Base-by-base conservation (phyloP, 2,888 invertebrate species). In the Pristionchus entomophagus region DNA sequence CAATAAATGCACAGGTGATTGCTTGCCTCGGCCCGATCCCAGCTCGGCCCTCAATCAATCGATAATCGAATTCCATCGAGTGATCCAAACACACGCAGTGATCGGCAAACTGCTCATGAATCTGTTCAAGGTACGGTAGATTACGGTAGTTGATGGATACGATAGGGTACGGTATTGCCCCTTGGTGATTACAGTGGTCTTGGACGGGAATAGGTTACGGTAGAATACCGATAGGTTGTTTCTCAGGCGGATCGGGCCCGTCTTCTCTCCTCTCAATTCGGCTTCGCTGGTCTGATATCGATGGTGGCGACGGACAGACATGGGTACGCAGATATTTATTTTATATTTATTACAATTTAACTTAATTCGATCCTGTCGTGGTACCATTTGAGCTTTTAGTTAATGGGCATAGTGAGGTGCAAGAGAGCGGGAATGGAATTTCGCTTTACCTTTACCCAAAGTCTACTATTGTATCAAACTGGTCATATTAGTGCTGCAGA, bases 61-160 rank as follows among this genome's bases (percentile, higher is more conserved):
- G 10, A 80, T 80, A 49, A n/a, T 80, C 51, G 78, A 38, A 22
- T 80, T 80, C 51, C 78, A 51, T 80, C 78, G 78, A 49, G 78
- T 80, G 22, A 49, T 80, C 19, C 41, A 80, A 35, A 35, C 78
- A 49, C 78, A 80, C 32, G 35, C 51, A 1, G 51, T 51, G 1
- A 41, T 80, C 32, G 49, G 78, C 32, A 80, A 80, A 26, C 78
- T 32, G 32, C 4, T 51, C 51, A 29, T 80, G 51, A 29, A 49
- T 32, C 78, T 80, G 29, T 80, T 80, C 78, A 80, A 80, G 78
- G 78, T 80, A 51, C 32, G 29, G 49, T 78, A 49, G 51, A 3
- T 19, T 41, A 51, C 49, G 51, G 29, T 51, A 19, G n/a, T 38
- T n/a, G n/a, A n/a, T n/a, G n/a, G n/a, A n/a, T n/a, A n/a, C n/a